Evolutionary conservation across 2,797 vertebrate genomes (phyloP), one percentile per base, ranked within the genome.

Genomic region (Chanos chanos): DNA sequence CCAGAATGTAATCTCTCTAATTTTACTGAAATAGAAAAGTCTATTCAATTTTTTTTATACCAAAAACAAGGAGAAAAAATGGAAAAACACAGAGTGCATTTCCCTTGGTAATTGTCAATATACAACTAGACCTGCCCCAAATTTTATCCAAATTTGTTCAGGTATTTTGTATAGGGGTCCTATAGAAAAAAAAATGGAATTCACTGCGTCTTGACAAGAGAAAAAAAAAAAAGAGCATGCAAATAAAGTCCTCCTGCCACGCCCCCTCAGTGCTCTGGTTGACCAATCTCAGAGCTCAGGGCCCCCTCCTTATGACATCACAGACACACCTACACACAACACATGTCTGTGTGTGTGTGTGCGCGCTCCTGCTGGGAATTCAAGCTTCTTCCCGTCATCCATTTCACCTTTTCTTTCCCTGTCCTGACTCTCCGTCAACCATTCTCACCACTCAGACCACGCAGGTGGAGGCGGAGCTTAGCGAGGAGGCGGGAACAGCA

Each of bases 381-480:
- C 69, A 77, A 72, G 68, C 62, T 48, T 55, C 74, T 80, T 80
- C 81, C 84, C 88, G 87, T 93, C 82, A 83, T 86, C 86, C 93
- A 92, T 93, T 83, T 87, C 83, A 84, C 74, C 58, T 78, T 74
- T 77, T 86, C 71, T 82, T 51, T 70, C 41, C 80, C 48, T 69
- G 66, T 65, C 50, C 45, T 21, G 85, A 85, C 84, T 69, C 78
- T 84, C 76, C 82, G 80, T 85, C 79, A 86, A 77, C 78, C 84
- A 85, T 88, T 81, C 56, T 78, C 81, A 61, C 81, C 52, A 67
- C 85, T 79, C 67, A 75, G 19, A 61, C 80, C 78, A 66, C 80
- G 44, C 91, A 94, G 92, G 87, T 90, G 84, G 83, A 85, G 83
- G 78, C 66, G 88, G 87, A 91, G 81, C 77, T 84, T 59, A 84